These are phyloP conservation scores for Sisyra terminalis DNA, from an alignment of 2,888 invertebrate species.

Conservation along the genomic window DNA sequence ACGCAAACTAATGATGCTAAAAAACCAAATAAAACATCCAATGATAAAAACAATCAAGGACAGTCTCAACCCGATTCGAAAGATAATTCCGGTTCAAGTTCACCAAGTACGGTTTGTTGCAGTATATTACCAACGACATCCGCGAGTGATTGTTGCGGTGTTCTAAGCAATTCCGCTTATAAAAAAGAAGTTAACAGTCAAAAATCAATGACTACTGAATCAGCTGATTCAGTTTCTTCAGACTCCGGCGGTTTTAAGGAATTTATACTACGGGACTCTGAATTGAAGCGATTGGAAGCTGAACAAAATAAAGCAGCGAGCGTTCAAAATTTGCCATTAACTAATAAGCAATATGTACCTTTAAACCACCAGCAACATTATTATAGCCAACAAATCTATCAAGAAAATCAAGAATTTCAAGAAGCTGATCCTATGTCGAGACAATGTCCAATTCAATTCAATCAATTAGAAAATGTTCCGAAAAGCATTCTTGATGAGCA, in stretches of 20 bases:
- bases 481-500: not conserved
- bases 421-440: not conserved
- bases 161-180: slow-evolving; percentile 20
- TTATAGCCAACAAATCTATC: not conserved
- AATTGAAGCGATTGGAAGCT: slow-evolving; percentile 7
- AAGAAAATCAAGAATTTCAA: not conserved
- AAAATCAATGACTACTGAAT: slow-evolving; percentile 23
- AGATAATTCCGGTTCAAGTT: slow-evolving; percentile 18
- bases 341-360: not conserved
- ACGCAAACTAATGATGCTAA: not conserved
- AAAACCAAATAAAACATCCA: not conserved
- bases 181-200: slow-evolving; percentile 22
- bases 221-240: slow-evolving; percentile 27
- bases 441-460: not conserved
- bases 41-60: not conserved
- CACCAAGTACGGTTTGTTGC: slow-evolving; percentile 28
- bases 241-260: slow-evolving; percentile 30
- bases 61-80: slow-evolving; percentile 7
- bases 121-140: slow-evolving; percentile 25
- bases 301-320: slow-evolving; percentile 3
- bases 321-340: not conserved
- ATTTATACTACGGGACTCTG: slow-evolving; percentile 22
- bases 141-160: slow-evolving; percentile 28
- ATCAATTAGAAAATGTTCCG: no score
- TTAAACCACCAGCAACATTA: not conserved